These are phyloP conservation scores for Candidula unifasciata DNA, from an alignment of 2,888 invertebrate genomes.

Conservation along the genomic window DNA sequence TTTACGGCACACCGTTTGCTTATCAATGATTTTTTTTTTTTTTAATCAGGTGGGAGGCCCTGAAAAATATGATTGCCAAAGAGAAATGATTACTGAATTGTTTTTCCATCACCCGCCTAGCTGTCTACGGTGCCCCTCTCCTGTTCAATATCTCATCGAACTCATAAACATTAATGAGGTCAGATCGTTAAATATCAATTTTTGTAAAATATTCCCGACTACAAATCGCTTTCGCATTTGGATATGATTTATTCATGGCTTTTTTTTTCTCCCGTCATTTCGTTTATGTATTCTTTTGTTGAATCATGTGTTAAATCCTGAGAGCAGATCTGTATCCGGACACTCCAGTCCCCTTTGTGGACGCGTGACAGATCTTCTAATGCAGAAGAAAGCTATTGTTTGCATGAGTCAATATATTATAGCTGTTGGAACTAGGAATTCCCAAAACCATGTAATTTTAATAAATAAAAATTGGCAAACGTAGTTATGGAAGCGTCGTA, in stretches of 20 bases:
- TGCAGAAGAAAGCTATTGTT: no score
- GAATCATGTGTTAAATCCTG: no score
- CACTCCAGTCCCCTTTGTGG: no score
- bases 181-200: conserved; percentile 22
- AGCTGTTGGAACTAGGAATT: no score
- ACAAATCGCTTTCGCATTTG: conserved; percentile 19
- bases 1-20: background rate
- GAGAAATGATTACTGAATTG: no score
- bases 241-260: conserved; percentile 18
- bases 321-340: no score
- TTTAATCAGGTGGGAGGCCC: background rate
- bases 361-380: no score
- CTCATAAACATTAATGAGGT: conserved; percentile 30
- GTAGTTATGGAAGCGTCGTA: no score
- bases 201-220: conserved; percentile 6
- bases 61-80: background rate
- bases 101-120: background rate
- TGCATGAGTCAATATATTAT: no score
- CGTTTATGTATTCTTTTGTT: background rate
- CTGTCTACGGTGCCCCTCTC: background rate
- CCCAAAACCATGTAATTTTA: no score
- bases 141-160: background rate
- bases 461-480: no score
- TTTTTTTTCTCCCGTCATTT: background rate
- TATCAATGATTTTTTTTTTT: conserved; percentile 10